Conservation (phyloP, 2,888 invertebrate species). For the Mycalesis mineus region DNA sequence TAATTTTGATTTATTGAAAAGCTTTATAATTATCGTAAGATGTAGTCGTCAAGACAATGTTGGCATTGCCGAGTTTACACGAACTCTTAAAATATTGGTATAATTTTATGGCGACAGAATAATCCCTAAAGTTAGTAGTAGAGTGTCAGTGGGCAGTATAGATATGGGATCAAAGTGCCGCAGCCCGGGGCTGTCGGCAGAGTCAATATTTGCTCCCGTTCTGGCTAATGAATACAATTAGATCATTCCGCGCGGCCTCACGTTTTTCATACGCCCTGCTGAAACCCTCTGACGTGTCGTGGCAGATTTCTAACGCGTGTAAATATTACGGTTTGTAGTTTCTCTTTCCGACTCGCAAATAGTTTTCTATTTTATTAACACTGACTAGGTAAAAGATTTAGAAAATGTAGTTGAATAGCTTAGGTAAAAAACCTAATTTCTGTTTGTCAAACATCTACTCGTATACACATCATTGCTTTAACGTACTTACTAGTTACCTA, state of each 20-base stretch:
- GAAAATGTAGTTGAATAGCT: too few species aligned
- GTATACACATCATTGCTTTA: too few species aligned
- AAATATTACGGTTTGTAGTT: slow-evolving; percentile 39
- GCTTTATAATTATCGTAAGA: too few species aligned
- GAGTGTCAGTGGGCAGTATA: slow-evolving; percentile 9
- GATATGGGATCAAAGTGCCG: slow-evolving; percentile 30
- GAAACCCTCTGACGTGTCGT: slow-evolving; percentile 59
- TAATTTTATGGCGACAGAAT: background rate
- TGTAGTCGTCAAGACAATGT: too few species aligned
- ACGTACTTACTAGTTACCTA: too few species aligned
- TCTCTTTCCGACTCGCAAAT: background rate
- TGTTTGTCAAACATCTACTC: too few species aligned
- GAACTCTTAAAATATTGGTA: background rate
- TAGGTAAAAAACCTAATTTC: too few species aligned
- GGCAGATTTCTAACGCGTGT: slow-evolving; percentile 51
- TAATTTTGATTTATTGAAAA: too few species aligned
- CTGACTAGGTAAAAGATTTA: too few species aligned
- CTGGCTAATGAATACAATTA: slow-evolving; percentile 78
- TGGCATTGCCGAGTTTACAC: too few species aligned
- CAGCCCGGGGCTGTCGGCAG: slow-evolving; percentile 48
- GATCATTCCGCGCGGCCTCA: slow-evolving; percentile 77
- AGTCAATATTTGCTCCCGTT: slow-evolving; percentile 74
- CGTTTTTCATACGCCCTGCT: slow-evolving; percentile 70
- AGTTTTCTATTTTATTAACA: background rate
- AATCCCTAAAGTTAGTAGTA: background rate